Conservation (phyloP, 2,113 vertebrate species). For the Rhegmatorhina hoffmannsi region DNA sequence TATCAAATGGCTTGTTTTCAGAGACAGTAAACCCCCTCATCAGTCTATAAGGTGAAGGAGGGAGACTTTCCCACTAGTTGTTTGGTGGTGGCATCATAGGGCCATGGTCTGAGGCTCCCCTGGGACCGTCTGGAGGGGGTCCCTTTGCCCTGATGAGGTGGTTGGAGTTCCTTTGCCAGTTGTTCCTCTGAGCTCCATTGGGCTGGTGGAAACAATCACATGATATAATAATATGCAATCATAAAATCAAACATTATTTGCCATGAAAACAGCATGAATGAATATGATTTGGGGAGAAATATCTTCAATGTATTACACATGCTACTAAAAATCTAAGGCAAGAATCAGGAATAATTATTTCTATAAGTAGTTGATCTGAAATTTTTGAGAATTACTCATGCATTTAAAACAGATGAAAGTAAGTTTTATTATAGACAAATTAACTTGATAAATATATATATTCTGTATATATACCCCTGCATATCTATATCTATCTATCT, state of each 20-base stretch:
- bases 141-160: neutral
- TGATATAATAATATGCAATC: neutral
- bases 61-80: rapidly evolving
- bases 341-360: neutral
- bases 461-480: neutral
- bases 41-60: neutral
- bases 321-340: neutral
- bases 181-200: neutral
- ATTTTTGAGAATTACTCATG: neutral
- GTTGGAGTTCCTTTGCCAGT: neutral
- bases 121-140: rapidly evolving
- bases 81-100: neutral
- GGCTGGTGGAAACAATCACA: neutral
- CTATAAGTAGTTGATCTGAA: neutral
- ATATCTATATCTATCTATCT: neutral
- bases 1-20: neutral
- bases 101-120: rapidly evolving
- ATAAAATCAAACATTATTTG: neutral
- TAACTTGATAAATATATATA: neutral
- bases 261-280: neutral
- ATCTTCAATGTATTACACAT: neutral
- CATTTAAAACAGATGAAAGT: neutral
- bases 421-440: neutral
- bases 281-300: neutral
- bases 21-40: neutral